phyloP scores from a whole-genome alignment of 2,888 invertebrate genomes.

The Villa cingulata region DNA sequence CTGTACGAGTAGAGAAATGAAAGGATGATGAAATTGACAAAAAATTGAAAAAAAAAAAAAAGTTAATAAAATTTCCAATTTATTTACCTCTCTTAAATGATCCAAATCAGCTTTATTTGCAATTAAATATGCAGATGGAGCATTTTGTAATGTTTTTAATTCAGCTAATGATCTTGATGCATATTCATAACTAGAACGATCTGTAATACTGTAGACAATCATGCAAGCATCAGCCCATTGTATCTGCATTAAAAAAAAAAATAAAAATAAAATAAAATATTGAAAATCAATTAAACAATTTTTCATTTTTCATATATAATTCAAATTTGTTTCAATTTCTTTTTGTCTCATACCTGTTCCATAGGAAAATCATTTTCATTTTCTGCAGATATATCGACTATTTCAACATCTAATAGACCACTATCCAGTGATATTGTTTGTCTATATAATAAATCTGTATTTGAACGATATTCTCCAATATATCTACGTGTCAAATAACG shows the following conservation, averaged over 20 bases:
- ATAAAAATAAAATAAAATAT: neutral
- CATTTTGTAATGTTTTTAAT: conserved; percentile 41
- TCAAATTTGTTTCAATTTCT: neutral
- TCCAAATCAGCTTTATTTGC: conserved; percentile 71
- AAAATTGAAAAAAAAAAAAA: too few relatives aligned
- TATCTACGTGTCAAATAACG: conserved; percentile 63
- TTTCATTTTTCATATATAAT: neutral
- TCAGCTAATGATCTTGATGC: conserved; percentile 49
- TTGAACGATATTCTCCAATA: conserved; percentile 69
- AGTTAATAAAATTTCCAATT: too few relatives aligned
- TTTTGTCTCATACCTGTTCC: conserved; percentile 38
- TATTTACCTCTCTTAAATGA: conserved; percentile 56
- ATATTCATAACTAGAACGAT: conserved; percentile 54
- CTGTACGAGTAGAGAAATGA: too few relatives aligned
- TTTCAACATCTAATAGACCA: conserved; percentile 58
- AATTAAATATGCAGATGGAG: conserved; percentile 46
- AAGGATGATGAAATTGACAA: too few relatives aligned
- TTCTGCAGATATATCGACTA: conserved; percentile 63
- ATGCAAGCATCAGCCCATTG: conserved; percentile 69
- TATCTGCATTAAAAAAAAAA: conserved; percentile 30
- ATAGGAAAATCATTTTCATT: conserved; percentile 45
- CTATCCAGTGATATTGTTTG: conserved; percentile 57
- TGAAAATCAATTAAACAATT: too few relatives aligned
- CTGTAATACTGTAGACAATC: conserved; percentile 64
- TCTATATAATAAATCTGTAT: conserved; percentile 65